phyloP scores from a whole-genome alignment of 1,140 invertebrate species.

The Eupristina koningsbergeri region DNA sequence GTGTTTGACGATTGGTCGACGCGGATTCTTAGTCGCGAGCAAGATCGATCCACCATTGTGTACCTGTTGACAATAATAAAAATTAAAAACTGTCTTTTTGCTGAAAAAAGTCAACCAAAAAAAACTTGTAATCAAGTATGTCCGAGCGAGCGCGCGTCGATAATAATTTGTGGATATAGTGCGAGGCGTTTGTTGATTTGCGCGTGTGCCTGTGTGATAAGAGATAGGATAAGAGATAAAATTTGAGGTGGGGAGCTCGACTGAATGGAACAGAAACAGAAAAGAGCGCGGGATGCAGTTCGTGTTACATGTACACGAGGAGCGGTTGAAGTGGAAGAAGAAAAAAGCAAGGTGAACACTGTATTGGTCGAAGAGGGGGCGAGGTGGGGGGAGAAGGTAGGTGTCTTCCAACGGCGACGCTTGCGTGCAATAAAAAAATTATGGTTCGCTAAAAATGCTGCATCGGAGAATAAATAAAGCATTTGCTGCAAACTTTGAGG shows the following conservation, averaged over 20 bases:
- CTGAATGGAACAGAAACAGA: too few species aligned
- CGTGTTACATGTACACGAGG: background rate
- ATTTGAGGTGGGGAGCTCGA: too few species aligned
- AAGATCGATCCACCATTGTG: constrained; percentile 9
- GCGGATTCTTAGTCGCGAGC: constrained; percentile 26
- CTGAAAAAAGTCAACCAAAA: constrained; percentile 49
- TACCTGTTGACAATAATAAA: constrained; percentile 29
- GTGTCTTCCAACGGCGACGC: constrained; percentile 25
- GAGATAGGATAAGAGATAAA: background rate
- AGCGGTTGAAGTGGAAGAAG: background rate
- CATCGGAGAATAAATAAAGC: background rate
- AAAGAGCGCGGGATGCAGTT: constrained; percentile 31
- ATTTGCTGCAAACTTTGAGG: background rate
- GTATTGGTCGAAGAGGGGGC: background rate
- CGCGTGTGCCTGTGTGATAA: background rate
- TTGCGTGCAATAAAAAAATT: constrained; percentile 42
- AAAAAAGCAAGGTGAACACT: background rate
- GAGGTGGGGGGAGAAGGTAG: background rate
- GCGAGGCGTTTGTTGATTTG: background rate
- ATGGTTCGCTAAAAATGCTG: constrained; percentile 24
- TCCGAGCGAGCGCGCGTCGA: constrained; percentile 11
- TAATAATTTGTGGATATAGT: background rate
- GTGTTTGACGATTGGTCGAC: constrained; percentile 32
- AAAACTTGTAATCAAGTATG: constrained; percentile 21
- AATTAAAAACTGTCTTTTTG: constrained; percentile 52